Percentiles rank a stretch among this genome's conserved stretches.
These are phyloP conservation scores for Zygothrica quintamaculata DNA, from an alignment of 2,888 invertebrate species.

Conservation along the genomic window DNA sequence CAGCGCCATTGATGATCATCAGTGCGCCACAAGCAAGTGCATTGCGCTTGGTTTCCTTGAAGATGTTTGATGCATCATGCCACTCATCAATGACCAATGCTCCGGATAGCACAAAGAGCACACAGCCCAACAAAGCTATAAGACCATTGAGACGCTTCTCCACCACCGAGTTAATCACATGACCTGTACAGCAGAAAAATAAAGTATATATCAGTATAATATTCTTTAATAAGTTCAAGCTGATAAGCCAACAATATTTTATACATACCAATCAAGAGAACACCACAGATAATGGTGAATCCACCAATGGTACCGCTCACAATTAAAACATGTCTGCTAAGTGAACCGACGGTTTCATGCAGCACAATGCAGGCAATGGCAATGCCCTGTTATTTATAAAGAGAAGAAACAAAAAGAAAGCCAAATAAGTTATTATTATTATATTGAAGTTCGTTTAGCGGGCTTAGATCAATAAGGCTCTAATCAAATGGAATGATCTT, in stretches of 20 bases:
- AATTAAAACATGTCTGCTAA: conserved; percentile 70
- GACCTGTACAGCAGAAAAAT: conserved; percentile 62
- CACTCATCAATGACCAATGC: conserved; percentile 83
- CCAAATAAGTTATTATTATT: not conserved
- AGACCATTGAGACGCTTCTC: conserved; percentile 83
- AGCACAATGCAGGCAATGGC: conserved; percentile 82
- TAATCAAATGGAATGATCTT: too few species aligned
- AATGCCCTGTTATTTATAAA: conserved; percentile 73
- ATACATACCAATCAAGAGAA: conserved; percentile 78
- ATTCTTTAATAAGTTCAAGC: too few species aligned
- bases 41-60: conserved; percentile 80
- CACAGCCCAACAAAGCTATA: conserved; percentile 80
- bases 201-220: too few species aligned
- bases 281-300: conserved; percentile 80
- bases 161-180: conserved; percentile 78
- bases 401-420: conserved; percentile 9
- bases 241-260: too few species aligned
- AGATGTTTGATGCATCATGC: conserved; percentile 71
- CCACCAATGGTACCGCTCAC: conserved; percentile 82
- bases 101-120: conserved; percentile 81
- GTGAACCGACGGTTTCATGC: conserved; percentile 67
- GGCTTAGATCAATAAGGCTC: too few species aligned
- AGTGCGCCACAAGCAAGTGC: conserved; percentile 82
- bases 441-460: too few species aligned
- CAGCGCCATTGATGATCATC: conserved; percentile 83